These are phyloP conservation scores for Nautilus pompilius DNA, from an alignment of 1,140 invertebrate genomes.

Conservation along the genomic window DNA sequence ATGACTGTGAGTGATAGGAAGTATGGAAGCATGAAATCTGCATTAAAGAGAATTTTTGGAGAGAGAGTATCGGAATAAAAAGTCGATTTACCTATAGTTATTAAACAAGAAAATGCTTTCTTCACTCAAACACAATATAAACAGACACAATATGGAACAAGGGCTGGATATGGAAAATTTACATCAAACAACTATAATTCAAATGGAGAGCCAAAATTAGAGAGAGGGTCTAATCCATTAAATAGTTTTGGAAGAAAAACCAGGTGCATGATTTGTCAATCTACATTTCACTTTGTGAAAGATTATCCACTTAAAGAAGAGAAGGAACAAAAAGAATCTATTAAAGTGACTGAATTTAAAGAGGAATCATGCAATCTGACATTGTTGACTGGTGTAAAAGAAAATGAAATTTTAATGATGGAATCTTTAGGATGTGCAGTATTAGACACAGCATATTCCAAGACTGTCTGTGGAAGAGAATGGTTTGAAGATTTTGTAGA, in stretches of 20 bases:
- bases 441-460: constrained; percentile 5
- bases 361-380: neutral
- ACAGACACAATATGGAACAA: too few species aligned
- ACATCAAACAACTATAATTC: neutral
- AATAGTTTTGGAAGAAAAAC: constrained; percentile 1
- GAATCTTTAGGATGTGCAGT: neutral
- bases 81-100: neutral
- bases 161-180: too few species aligned
- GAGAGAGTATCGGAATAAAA: neutral
- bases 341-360: neutral
- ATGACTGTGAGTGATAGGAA: neutral
- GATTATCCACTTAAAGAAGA: constrained; percentile 4
- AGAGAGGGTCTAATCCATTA: neutral
- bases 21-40: constrained; percentile 4
- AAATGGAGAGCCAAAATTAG: neutral
- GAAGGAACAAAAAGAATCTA: neutral
- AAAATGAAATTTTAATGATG: neutral
- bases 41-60: constrained; percentile 2
- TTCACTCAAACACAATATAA: neutral
- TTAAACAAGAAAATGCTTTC: neutral
- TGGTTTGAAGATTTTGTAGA: constrained; percentile 12
- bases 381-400: neutral
- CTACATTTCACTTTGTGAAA: constrained; percentile 1
- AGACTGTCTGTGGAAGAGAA: constrained; percentile 7
- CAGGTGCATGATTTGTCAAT: constrained; percentile 2